A percentile compares a stretch with the other conserved stretches of the same genome.
Conservation (phyloP, 2,888 invertebrate species). For the Dugesia japonica region DNA sequence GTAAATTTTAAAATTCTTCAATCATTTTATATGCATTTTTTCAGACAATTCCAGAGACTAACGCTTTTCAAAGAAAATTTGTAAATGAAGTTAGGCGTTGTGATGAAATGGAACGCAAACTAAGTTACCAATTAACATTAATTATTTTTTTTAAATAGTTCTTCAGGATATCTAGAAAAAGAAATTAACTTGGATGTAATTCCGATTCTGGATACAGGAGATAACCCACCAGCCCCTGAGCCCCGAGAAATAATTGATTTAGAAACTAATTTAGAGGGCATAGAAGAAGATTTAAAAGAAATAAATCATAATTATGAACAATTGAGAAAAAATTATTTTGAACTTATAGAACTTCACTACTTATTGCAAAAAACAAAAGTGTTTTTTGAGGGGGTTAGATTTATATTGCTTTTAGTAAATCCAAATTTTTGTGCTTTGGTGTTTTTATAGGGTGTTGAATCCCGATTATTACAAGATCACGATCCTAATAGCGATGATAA, state of each 20-base stretch:
- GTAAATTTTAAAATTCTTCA: slow-evolving; percentile 52
- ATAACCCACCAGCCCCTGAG: slow-evolving; percentile 93
- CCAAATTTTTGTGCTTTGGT: too few relatives aligned
- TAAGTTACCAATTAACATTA: too few relatives aligned
- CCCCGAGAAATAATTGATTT: slow-evolving; percentile 97
- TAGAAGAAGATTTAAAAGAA: slow-evolving; percentile 87
- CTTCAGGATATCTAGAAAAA: slow-evolving; percentile 68
- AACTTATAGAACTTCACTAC: slow-evolving; percentile 81
- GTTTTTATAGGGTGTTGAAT: not conserved
- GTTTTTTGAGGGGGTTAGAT: slow-evolving; percentile 66
- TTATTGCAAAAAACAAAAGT: slow-evolving; percentile 86
- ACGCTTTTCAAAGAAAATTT: slow-evolving; percentile 92
- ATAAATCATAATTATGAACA: slow-evolving; percentile 95
- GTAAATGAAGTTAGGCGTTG: slow-evolving; percentile 91
- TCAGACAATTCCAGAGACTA: slow-evolving; percentile 85
- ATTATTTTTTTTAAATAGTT: too few relatives aligned
- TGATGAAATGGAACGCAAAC: slow-evolving; percentile 93
- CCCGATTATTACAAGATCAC: not conserved
- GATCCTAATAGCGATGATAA: not conserved
- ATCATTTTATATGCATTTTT: slow-evolving; percentile 37
- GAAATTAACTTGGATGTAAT: slow-evolving; percentile 93
- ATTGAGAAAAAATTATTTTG: slow-evolving; percentile 75
- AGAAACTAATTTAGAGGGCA: slow-evolving; percentile 59
- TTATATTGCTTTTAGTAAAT: too few relatives aligned
- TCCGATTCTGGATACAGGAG: slow-evolving; percentile 91